Conservation (phyloP, 2,797 vertebrate species). For the Chromis chromis region DNA sequence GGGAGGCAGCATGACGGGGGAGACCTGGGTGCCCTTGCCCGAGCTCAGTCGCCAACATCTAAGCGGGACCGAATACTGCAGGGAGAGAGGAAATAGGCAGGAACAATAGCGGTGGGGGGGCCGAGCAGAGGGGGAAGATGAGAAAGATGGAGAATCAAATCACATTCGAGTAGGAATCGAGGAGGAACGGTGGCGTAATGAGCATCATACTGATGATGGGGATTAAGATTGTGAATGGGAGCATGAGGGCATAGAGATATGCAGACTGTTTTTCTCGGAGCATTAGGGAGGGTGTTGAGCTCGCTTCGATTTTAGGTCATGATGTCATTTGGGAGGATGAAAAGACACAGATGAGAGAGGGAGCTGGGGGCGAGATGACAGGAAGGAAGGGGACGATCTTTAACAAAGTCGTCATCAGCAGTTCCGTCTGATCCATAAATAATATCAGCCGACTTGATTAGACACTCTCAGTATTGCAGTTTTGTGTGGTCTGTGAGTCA, state of each 20-base stretch:
- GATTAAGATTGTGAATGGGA: slow-evolving; percentile 64
- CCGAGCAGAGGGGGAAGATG: slow-evolving; percentile 23
- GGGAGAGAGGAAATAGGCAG: background rate
- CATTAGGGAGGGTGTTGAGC: slow-evolving; percentile 26
- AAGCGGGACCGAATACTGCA: slow-evolving; percentile 21
- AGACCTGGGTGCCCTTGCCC: slow-evolving; percentile 40
- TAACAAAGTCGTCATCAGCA: slow-evolving; percentile 30
- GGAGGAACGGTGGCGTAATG: slow-evolving; percentile 22
- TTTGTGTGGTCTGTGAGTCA: slow-evolving; percentile 26
- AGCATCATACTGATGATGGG: slow-evolving; percentile 54
- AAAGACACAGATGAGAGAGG: slow-evolving; percentile 55
- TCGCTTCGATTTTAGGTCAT: slow-evolving; percentile 65
- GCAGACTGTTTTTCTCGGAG: slow-evolving; percentile 38
- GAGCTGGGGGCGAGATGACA: slow-evolving; percentile 43
- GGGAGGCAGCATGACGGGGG: slow-evolving; percentile 23
- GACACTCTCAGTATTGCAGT: background rate
- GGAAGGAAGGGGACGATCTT: slow-evolving; percentile 11
- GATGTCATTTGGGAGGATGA: slow-evolving; percentile 55
- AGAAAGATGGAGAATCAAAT: slow-evolving; percentile 52
- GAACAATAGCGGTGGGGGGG: slow-evolving; percentile 37
- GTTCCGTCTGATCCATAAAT: slow-evolving; percentile 21
- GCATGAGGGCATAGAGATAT: slow-evolving; percentile 39
- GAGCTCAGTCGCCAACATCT: slow-evolving; percentile 30
- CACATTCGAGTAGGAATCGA: slow-evolving; percentile 27
- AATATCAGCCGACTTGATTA: slow-evolving; percentile 25